A percentile compares a stretch with the other conserved stretches of the same genome.
Evolutionary conservation across 2,888 invertebrate genomes (phyloP).

Genomic region (Dermolepida albohirtum): DNA sequence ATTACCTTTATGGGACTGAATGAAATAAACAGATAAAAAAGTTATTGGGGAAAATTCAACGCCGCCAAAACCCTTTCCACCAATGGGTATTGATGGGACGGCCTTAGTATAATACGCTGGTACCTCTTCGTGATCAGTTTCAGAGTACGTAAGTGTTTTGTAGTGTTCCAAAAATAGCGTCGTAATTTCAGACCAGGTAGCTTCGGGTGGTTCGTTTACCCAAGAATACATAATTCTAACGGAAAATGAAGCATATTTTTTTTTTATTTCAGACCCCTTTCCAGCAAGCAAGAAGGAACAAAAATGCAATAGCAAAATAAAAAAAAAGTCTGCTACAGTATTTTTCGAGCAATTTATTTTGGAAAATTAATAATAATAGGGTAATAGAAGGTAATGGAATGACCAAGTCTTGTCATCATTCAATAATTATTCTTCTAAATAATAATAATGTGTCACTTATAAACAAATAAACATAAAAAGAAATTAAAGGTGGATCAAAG

Average conservation of each 20-base stretch:
- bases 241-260: slow-evolving; percentile 47
- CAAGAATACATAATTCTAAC: slow-evolving; percentile 60
- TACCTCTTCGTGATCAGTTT: slow-evolving; percentile 71
- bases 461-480: too few species aligned
- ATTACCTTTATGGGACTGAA: slow-evolving; percentile 76
- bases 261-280: neutral
- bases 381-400: too few species aligned
- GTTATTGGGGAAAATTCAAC: slow-evolving; percentile 71
- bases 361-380: too few species aligned
- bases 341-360: too few species aligned
- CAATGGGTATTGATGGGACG: slow-evolving; percentile 63
- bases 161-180: slow-evolving; percentile 68
- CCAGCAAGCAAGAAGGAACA: too few species aligned
- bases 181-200: slow-evolving; percentile 69
- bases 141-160: slow-evolving; percentile 75
- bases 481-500: too few species aligned
- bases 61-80: slow-evolving; percentile 67
- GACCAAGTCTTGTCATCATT: too few species aligned
- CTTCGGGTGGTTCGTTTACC: slow-evolving; percentile 63
- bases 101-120: slow-evolving; percentile 71
- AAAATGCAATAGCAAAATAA: too few species aligned
- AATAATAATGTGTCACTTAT: too few species aligned
- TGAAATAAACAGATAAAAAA: slow-evolving; percentile 72
- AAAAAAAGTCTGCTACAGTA: too few species aligned
- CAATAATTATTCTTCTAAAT: too few species aligned